phyloP scores from a whole-genome alignment of 2,797 vertebrate species.

The Channallabes apus region DNA sequence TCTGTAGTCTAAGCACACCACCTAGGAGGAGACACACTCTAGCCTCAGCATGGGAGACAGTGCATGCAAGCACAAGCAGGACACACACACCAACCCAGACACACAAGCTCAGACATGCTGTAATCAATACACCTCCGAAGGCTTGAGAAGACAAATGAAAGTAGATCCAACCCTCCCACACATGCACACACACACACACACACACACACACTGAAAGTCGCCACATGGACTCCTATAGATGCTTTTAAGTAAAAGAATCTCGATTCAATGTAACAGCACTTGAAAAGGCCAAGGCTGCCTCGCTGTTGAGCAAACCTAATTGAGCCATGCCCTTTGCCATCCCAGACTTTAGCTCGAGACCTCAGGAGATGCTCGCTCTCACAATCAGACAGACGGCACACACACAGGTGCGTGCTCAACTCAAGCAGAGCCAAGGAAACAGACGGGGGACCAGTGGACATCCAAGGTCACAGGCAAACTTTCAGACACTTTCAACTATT shows the following conservation, averaged over 20 bases:
- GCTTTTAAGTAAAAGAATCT: constrained; percentile 39
- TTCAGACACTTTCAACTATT: neutral
- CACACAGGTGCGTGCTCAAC: constrained; percentile 9
- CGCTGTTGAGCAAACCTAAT: constrained; percentile 46
- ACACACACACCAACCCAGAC: constrained; percentile 29
- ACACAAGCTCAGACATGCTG: constrained; percentile 33
- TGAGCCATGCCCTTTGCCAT: constrained; percentile 67
- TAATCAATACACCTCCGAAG: constrained; percentile 39
- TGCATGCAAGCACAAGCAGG: constrained; percentile 27
- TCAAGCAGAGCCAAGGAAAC: constrained; percentile 32
- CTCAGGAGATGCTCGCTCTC: constrained; percentile 69
- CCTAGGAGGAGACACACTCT: constrained; percentile 44
- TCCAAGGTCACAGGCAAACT: constrained; percentile 35
- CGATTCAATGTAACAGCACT: constrained; percentile 53
- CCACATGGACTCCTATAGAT: neutral
- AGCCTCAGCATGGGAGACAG: constrained; percentile 44
- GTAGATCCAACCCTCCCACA: neutral
- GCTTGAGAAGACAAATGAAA: constrained; percentile 23
- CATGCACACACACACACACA: neutral
- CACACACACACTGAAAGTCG: neutral
- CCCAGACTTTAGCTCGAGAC: constrained; percentile 68
- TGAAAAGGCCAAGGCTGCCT: constrained; percentile 59
- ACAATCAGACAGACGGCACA: constrained; percentile 54
- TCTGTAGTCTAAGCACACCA: constrained; percentile 46
- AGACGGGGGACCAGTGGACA: constrained; percentile 26